These are phyloP conservation scores for Dioctria rufipes DNA, from an alignment of 2,888 invertebrate species.

Conservation along the genomic window DNA sequence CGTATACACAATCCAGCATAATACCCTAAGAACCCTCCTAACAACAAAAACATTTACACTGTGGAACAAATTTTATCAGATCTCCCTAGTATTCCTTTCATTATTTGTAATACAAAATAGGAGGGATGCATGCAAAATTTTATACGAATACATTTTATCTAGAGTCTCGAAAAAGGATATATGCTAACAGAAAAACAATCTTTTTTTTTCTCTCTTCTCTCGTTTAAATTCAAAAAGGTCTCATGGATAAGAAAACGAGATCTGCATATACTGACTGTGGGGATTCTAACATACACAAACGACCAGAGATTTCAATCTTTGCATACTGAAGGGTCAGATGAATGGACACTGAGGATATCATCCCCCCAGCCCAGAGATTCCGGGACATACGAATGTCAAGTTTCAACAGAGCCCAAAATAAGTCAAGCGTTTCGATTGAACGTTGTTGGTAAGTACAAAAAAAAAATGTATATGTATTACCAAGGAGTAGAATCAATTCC, in stretches of 20 bases:
- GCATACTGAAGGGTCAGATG: slow-evolving; percentile 80
- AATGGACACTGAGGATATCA: slow-evolving; percentile 80
- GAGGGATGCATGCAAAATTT: neutral
- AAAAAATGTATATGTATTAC: neutral
- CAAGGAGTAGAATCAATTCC: neutral
- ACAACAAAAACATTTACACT: neutral
- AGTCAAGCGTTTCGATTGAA: slow-evolving; percentile 80
- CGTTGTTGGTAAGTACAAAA: slow-evolving; percentile 77
- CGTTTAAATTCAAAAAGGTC: slow-evolving; percentile 73
- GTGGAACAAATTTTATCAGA: slow-evolving; percentile 14
- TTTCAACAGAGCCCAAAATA: slow-evolving; percentile 83
- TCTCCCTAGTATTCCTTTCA: neutral
- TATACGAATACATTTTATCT: no score
- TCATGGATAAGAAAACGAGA: slow-evolving; percentile 89
- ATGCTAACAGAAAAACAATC: slow-evolving; percentile 8
- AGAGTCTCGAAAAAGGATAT: neutral
- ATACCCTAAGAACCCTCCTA: neutral
- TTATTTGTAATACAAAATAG: neutral
- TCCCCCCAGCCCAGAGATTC: slow-evolving; percentile 79
- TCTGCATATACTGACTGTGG: slow-evolving; percentile 82
- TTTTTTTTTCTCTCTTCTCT: neutral
- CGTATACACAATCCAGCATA: no score
- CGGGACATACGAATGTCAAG: slow-evolving; percentile 83
- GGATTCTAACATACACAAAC: slow-evolving; percentile 80
- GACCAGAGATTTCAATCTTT: slow-evolving; percentile 81